Percentiles rank a stretch among this genome's conserved stretches.
Conservation (phyloP, 2,113 vertebrate species). For the Thryonomys swinderianus region DNA sequence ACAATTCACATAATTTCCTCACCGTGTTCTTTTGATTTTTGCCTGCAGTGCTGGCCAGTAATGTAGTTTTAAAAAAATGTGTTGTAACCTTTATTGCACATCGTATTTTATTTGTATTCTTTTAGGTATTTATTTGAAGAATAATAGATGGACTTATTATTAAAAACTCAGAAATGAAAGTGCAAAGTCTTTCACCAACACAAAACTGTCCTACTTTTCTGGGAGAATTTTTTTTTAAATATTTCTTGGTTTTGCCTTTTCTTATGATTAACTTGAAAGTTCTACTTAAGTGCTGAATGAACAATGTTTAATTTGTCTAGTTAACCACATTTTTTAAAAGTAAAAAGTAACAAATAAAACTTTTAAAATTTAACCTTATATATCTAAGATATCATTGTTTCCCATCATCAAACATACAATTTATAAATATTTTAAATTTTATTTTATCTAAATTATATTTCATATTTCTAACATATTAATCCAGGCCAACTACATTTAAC, state of each 20-base stretch:
- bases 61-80: background rate
- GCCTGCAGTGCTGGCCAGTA: background rate
- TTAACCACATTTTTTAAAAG: background rate
- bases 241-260: background rate
- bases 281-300: background rate
- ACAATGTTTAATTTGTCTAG: background rate
- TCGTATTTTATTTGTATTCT: slow-evolving; percentile 23
- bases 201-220: background rate
- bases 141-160: background rate
- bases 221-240: background rate
- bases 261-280: background rate
- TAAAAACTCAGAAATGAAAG: background rate
- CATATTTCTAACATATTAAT: background rate
- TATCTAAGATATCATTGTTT: background rate
- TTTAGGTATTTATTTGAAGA: background rate
- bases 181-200: background rate
- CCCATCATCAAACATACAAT: background rate
- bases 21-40: background rate
- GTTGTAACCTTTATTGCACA: background rate
- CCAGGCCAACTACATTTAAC: background rate
- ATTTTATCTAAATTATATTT: background rate
- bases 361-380: background rate
- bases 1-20: background rate
- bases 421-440: background rate
- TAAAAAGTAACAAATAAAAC: background rate